Base-by-base conservation (phyloP, 2,797 vertebrate genomes). In the Percopsis omiscomaycus region DNA sequence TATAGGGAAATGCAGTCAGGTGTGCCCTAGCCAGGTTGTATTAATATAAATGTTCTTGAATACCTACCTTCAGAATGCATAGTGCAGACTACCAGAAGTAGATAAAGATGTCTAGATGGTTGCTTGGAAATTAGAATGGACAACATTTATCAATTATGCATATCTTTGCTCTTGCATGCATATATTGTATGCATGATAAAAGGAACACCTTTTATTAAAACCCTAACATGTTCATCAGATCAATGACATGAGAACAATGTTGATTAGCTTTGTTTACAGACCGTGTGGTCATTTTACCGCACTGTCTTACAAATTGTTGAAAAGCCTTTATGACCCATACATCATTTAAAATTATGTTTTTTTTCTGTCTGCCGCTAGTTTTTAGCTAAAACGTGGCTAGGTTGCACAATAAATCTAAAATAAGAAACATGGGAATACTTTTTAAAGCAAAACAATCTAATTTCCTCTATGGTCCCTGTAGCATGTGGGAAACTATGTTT, bases 401-500 rank as follows among this genome's bases (percentile, higher is more conserved):
- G 4, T 56, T 55, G 45, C 52, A 56, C 55, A 63, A 79, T 27
- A 67, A 80, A 64, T 63, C 63, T 73, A 75, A 83, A 80, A 71
- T 56, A 71, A 64, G 54, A 78, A 76, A 81, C 64, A 64, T 81
- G 84, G 78, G 74, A 89, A 81, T 82, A 1, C 80, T 82, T 88
- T 76, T 5, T 56, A 42, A 81, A 86, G 69, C 37, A 77, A 89
- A 89, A 87, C 76, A 78, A 58, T 75, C 50, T 22, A 15, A 82
- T 79, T 79, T 74, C 74, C 79, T 66, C 64, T 44, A 50, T 84
- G 76, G 54, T 78, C 68, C 59, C 46, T 69, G 59, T 70, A 68
- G 77, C 67, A 78, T 84, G 80, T 88, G 78, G 79, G 78, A 84
- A 88, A 86, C 61, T 79, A 64, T 86, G 80, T 84, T 82, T 84